These are phyloP conservation scores for Diachasma alloeum DNA, from an alignment of 1,140 invertebrate species.

Conservation along the genomic window DNA sequence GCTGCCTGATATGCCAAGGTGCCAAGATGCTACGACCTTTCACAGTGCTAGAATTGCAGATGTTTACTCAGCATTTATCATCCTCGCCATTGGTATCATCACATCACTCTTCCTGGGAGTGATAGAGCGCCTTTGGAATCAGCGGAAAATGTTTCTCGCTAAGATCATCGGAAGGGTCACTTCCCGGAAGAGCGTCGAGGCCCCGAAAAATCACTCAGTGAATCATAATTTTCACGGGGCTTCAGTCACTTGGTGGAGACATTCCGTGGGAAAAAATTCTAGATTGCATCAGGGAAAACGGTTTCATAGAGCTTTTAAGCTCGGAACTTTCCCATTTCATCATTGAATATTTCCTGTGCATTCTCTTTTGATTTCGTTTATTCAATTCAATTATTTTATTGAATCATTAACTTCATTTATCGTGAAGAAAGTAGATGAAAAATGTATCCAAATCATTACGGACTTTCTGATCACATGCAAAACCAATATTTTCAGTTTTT, in stretches of 20 bases:
- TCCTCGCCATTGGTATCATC: slow-evolving; percentile 49
- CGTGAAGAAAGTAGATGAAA: too few species aligned
- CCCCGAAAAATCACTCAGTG: neutral
- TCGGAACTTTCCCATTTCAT: slow-evolving; percentile 34
- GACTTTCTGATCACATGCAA: too few species aligned
- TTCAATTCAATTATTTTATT: too few species aligned
- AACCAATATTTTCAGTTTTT: too few species aligned
- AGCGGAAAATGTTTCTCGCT: slow-evolving; percentile 33
- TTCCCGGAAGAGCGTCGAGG: slow-evolving; percentile 13
- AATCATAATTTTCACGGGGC: neutral
- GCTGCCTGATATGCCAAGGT: slow-evolving; percentile 56
- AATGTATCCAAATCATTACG: too few species aligned
- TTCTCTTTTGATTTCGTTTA: too few species aligned
- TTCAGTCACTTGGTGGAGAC: too few species aligned
- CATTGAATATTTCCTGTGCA: slow-evolving; percentile 16
- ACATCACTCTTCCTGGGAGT: slow-evolving; percentile 42
- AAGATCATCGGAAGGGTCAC: slow-evolving; percentile 25
- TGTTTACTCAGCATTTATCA: slow-evolving; percentile 61
- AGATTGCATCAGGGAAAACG: neutral
- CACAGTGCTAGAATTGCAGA: slow-evolving; percentile 57
- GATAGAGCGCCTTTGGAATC: slow-evolving; percentile 51
- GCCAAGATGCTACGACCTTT: slow-evolving; percentile 49
- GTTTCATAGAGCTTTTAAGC: neutral
- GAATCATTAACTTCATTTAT: too few species aligned
- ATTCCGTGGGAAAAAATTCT: too few species aligned